Evolutionary conservation across 2,797 vertebrate genomes (phyloP).

Genomic region (Lithobates pipiens): DNA sequence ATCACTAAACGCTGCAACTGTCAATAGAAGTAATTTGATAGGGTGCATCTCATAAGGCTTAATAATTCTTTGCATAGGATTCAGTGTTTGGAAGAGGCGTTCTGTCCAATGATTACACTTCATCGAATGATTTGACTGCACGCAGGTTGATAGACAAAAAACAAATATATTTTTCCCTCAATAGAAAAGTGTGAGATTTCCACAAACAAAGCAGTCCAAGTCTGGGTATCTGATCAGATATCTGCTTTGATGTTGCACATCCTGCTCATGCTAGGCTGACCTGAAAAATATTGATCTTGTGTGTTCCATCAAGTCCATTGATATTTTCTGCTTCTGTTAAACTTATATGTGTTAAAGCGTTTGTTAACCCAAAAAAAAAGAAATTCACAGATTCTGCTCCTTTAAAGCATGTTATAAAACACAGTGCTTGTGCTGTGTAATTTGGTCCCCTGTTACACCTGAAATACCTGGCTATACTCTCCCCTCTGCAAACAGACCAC

Average conservation of each 20-base stretch:
- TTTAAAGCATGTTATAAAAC: too few species aligned
- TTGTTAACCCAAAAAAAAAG: too few species aligned
- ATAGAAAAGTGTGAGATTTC: background rate
- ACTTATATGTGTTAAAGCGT: background rate
- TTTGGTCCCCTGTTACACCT: too few species aligned
- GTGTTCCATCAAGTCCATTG: background rate
- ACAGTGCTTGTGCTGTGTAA: too few species aligned
- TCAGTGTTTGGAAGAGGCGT: constrained; percentile 8
- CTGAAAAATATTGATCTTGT: background rate
- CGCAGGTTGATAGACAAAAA: constrained; percentile 16
- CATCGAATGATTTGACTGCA: constrained; percentile 3
- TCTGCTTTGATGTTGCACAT: background rate
- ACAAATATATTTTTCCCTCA: background rate
- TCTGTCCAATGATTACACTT: constrained; percentile 11
- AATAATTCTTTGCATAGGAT: constrained; percentile 35
- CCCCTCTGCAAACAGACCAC: too few species aligned
- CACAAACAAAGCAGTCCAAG: background rate
- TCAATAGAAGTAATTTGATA: constrained; percentile 52
- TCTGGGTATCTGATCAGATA: background rate
- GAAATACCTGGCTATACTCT: too few species aligned
- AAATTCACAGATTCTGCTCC: too few species aligned
- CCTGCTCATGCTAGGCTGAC: background rate
- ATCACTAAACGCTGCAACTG: constrained; percentile 34
- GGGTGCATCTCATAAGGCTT: constrained; percentile 30
- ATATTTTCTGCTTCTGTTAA: background rate